Evolutionary conservation across 2,797 vertebrate genomes (phyloP), one percentile per base, ranked within the genome.

Genomic region (Adrianichthys oophorus): DNA sequence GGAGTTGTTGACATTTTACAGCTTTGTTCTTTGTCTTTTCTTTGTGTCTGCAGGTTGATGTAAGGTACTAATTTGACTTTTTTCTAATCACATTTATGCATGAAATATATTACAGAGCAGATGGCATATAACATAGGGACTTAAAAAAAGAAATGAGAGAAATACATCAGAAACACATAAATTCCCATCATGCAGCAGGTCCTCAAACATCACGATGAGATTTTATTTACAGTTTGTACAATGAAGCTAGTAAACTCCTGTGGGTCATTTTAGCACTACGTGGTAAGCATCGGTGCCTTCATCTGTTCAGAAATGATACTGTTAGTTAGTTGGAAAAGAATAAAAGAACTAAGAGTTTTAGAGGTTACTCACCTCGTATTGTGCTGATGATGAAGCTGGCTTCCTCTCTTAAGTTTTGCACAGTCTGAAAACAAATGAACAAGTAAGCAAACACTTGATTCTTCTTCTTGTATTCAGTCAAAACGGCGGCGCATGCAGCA

Each of bases 341-440:
- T 5, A 37, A 15, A 5, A 15, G 41, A 15, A 3, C 13, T 15
- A 19, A 23, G 5, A 23, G 6, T 13, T 3, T 4, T 21, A 3
- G 15, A 10, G 46, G 6, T 4, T 16, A 26, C 12, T 78, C 90
- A 97, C 97, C 95, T 91, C 95, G 93, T 52, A 96, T 88, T 44
- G 93, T 93, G 85, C 92, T 93, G 90, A 98, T 93, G 68, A 93
- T 75, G 78, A 98, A 98, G 82, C 93, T 96, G 5, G 91, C 92
- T 77, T 98, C 97, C n/a, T 98, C 96, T 63, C 87, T 90, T 81
- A 98, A 94, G 88, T 96, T 97, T 80, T 96, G 94, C 62, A 98
- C 93, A 96, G 98, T 95, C 97, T 98, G 86, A 80, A 73, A 71
- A 4, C 2, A 32, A 59, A 17, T 26, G 32, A 15, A 15, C 5